Base-by-base conservation (phyloP, 2,113 vertebrate genomes). In the Pteruthius melanotis region DNA sequence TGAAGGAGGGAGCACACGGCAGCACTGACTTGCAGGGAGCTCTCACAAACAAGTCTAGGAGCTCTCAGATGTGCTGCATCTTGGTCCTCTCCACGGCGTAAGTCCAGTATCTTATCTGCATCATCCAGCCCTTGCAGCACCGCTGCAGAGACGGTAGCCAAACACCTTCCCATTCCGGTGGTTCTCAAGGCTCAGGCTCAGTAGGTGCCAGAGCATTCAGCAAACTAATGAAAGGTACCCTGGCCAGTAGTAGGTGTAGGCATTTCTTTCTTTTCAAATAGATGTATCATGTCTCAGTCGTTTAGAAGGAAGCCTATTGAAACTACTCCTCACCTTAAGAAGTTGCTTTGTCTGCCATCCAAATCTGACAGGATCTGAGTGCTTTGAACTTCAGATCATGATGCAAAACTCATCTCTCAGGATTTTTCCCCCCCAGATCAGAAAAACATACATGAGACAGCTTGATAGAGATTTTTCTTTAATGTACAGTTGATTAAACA, bases 1-100 rank as follows among this genome's bases (percentile, higher is more conserved):
- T 87, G 95, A 50, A 79, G 83, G 72, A 93, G 72, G 74, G 90
- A 95, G 89, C 4, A 30, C 50, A 23, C 30, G 14, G 83, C 96
- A 65, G 30, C 57, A 2, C 85, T 30, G 66, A 21, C 72, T 63
- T 63, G 33, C 18, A 26, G 3, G 11, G 63, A 91, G 90, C 93
- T 47, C 35, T 26, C 74, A 35, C 86, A 77, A 13, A 20, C 16
- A 10, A 33, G 26, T 7, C 2, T 2, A 4, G 6, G 26, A 5
- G 26, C n/a, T 18, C 79, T 64, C 42, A 17, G 35, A 78, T 15
- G 42, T 7, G 2, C 4, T 14, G 45, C 79, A 77, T 54, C 81
- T 68, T 31, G 24, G 2, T n/a, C 49, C 87, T 45, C 17, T 14
- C 37, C 81, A 31, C 9, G 1, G 1, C 4, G 0, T 15, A 47